phyloP scores from a whole-genome alignment of 37 sponge, comb jelly and placozoan species.

The Hexactinellida sp. region DNA sequence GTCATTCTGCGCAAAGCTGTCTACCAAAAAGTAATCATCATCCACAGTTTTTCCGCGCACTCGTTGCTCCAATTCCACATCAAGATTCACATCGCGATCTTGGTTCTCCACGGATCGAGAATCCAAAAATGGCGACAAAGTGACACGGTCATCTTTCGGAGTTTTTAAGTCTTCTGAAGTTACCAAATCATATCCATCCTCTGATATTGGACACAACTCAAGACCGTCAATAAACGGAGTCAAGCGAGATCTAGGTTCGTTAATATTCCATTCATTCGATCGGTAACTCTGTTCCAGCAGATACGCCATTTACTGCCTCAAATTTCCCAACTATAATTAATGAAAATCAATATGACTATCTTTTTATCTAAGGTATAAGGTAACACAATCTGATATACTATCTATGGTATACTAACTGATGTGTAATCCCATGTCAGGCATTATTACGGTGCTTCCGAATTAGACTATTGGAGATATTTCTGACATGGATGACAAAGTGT shows the following conservation, averaged over 20 bases:
- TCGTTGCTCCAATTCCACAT: not conserved
- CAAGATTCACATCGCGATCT: not conserved
- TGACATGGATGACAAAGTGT: too few species aligned
- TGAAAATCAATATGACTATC: not conserved
- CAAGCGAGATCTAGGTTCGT: not conserved
- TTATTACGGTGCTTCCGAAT: too few species aligned
- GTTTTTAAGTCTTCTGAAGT: not conserved
- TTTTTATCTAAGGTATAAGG: too few species aligned
- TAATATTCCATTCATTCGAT: not conserved
- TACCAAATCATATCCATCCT: not conserved
- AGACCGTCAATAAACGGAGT: not conserved
- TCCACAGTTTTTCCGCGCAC: not conserved
- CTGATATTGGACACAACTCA: not conserved
- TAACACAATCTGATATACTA: too few species aligned
- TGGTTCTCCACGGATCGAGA: not conserved
- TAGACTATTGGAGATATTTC: too few species aligned
- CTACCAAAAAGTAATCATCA: not conserved
- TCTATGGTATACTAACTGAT: too few species aligned
- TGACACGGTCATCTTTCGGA: not conserved
- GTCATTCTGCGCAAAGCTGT: not conserved
- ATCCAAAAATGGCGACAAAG: not conserved
- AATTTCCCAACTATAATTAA: not conserved
- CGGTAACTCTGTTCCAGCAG: not conserved
- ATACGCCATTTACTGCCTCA: not conserved
- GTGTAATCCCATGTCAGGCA: too few species aligned